Evolutionary conservation across 2,888 invertebrate species (phyloP).

Genomic region (Fragum fragum): DNA sequence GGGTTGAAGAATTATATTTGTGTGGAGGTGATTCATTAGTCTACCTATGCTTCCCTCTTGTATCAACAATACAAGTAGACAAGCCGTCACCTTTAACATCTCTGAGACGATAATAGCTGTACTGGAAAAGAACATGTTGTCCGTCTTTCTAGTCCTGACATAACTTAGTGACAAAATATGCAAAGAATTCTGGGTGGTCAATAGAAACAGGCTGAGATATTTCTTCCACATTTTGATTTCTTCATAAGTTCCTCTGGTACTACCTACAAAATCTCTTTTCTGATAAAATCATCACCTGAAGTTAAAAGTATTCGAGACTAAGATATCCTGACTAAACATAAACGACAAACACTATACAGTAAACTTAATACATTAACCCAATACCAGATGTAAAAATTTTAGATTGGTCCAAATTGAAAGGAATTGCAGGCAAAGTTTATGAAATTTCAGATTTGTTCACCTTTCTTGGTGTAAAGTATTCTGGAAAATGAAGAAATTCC

Average conservation of each 20-base stretch:
- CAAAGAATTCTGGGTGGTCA: slow-evolving; percentile 98
- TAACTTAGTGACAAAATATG: slow-evolving; percentile 98
- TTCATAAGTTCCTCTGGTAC: neutral
- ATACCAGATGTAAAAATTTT: too few species aligned
- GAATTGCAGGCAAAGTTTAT: too few species aligned
- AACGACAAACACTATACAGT: too few species aligned
- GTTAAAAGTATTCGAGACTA: too few species aligned
- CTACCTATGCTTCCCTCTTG: slow-evolving; percentile 74
- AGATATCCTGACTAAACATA: too few species aligned
- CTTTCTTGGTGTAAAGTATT: too few species aligned
- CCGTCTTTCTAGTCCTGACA: slow-evolving; percentile 94
- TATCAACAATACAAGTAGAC: slow-evolving; percentile 91
- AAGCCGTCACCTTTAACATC: slow-evolving; percentile 94
- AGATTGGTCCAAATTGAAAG: too few species aligned
- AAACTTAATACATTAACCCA: too few species aligned
- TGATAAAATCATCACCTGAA: too few species aligned
- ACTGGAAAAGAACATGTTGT: slow-evolving; percentile 94
- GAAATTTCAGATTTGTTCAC: too few species aligned
- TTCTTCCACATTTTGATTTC: slow-evolving; percentile 88
- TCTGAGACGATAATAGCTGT: slow-evolving; percentile 98
- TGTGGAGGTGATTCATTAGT: slow-evolving; percentile 79
- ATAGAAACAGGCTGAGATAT: slow-evolving; percentile 91
- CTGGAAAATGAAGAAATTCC: too few species aligned
- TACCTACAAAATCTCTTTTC: neutral
- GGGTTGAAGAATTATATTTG: slow-evolving; percentile 89